Evolutionary conservation across 2,113 vertebrate genomes (phyloP).

Genomic region (Marmota monax): DNA sequence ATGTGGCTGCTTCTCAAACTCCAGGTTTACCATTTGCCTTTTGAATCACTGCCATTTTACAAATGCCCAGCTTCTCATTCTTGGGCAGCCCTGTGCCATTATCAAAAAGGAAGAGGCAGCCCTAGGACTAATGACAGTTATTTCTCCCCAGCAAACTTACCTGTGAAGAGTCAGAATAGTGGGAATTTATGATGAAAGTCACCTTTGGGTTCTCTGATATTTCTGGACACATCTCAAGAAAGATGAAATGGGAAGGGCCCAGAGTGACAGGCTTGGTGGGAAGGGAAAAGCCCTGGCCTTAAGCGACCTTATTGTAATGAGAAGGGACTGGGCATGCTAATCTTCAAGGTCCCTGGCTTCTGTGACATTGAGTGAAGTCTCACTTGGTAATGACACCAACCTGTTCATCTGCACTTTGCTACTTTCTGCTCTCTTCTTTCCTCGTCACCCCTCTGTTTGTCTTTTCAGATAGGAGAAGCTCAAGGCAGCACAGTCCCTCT

Average conservation of each 20-base stretch:
- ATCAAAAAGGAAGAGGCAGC: neutral
- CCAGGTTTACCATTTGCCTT: neutral
- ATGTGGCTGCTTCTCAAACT: neutral
- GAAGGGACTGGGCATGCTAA: neutral
- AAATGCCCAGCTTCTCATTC: neutral
- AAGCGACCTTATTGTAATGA: neutral
- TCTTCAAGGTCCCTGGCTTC: conserved; percentile 26
- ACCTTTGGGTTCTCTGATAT: neutral
- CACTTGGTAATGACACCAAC: conserved; percentile 8
- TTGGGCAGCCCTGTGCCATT: neutral
- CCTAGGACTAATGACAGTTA: neutral
- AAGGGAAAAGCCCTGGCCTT: neutral
- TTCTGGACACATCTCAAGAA: neutral
- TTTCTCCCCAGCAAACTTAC: neutral
- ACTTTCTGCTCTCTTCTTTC: neutral
- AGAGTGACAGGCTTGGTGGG: neutral
- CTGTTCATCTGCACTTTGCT: neutral
- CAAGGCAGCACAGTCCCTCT: neutral
- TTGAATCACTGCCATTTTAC: neutral
- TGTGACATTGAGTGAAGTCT: neutral
- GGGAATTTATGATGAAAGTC: neutral
- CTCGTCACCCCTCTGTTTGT: neutral
- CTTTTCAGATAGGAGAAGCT: neutral
- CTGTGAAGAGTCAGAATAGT: neutral
- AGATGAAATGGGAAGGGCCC: neutral